Evolutionary conservation across 2,113 vertebrate genomes (phyloP), one percentile per base, ranked within the genome.

Genomic region (Perccottus glenii): DNA sequence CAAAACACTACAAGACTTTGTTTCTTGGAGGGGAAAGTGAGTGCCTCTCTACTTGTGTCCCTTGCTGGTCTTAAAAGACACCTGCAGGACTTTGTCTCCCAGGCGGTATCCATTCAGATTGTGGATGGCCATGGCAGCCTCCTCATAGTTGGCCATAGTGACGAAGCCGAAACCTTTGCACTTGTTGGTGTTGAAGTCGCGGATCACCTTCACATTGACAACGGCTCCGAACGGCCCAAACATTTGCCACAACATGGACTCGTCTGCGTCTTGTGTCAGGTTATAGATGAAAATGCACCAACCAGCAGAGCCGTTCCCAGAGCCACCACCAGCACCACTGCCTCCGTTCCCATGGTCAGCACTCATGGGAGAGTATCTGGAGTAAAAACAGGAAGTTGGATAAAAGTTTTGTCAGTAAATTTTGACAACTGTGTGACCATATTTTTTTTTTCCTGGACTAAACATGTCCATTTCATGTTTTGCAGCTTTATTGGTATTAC

Each of bases 281-380:
- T 99, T 99, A 85, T 99, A 99, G 92, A 99, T 96, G 90, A 99
- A 99, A 90, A 99, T 96, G 90, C 97, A 99, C 97, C 97, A 99
- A 82, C 97, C 97, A 9, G 94, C 94, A 64, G 95, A 93, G 6
- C 95, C 91, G 90, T 89, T 95, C 57, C 81, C 94, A 0, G 95
- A 90, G 64, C 94, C 93, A 69, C 94, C 95, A 82, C 81, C 94
- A 0, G 94, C 90, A 65, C 94, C 93, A 69, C 94, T 95, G 81
- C 96, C 95, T 49, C 94, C 92, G 16, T 95, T 91, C 94, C 98
- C 95, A 92, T 98, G 96, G 88, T 98, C 97, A 40, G 95, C 95
- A 75, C 95, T 96, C 96, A 99, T 98, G 38, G 97, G 97, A 81
- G 97, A 99, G 92, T 98, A 99, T 93, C 97, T 99, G 78, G 2